A percentile compares a stretch with the other conserved stretches of the same genome.
phyloP scores from a whole-genome alignment of 2,797 vertebrate genomes.

The Darevskia nairensis region DNA sequence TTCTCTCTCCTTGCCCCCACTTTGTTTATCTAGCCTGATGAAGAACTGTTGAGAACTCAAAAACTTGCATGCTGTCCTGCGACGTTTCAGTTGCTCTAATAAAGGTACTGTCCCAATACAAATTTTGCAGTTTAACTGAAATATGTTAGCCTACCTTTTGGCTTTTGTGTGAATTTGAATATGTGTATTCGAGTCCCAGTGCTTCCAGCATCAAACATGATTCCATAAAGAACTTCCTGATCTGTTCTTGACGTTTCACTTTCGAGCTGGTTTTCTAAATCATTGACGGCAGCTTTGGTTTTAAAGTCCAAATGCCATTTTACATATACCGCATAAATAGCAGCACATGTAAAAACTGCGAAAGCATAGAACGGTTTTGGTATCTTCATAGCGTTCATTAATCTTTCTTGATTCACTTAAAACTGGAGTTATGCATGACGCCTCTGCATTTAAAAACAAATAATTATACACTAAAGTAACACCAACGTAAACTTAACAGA shows the following conservation, averaged over 20 bases:
- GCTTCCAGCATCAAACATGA: slow-evolving; percentile 97
- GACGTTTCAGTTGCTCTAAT: too few relatives aligned
- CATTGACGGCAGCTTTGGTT: slow-evolving; percentile 48
- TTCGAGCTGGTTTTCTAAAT: slow-evolving; percentile 43
- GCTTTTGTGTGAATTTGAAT: slow-evolving; percentile 86
- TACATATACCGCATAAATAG: slow-evolving; percentile 86
- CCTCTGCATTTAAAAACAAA: slow-evolving; percentile 39
- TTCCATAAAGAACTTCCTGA: slow-evolving; percentile 83
- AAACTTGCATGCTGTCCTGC: too few relatives aligned
- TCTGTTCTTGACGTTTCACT: not conserved
- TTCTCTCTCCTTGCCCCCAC: too few relatives aligned
- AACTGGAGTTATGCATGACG: slow-evolving; percentile 15
- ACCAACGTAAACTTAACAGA: not conserved
- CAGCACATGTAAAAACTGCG: slow-evolving; percentile 80
- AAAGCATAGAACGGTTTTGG: slow-evolving; percentile 83
- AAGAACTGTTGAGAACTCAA: too few relatives aligned
- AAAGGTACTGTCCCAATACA: too few relatives aligned
- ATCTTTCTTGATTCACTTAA: slow-evolving; percentile 59
- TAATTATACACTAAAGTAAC: not conserved
- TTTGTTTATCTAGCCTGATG: too few relatives aligned
- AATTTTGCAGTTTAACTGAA: not conserved
- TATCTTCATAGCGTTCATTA: slow-evolving; percentile 85
- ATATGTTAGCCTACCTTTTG: slow-evolving; percentile 79
- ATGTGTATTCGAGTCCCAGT: slow-evolving; percentile 93
- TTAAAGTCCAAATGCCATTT: slow-evolving; percentile 80